Evolutionary conservation across 2,888 invertebrate genomes (phyloP), one percentile per base, ranked within the genome.

Genomic region (Ypsolopha sequella): DNA sequence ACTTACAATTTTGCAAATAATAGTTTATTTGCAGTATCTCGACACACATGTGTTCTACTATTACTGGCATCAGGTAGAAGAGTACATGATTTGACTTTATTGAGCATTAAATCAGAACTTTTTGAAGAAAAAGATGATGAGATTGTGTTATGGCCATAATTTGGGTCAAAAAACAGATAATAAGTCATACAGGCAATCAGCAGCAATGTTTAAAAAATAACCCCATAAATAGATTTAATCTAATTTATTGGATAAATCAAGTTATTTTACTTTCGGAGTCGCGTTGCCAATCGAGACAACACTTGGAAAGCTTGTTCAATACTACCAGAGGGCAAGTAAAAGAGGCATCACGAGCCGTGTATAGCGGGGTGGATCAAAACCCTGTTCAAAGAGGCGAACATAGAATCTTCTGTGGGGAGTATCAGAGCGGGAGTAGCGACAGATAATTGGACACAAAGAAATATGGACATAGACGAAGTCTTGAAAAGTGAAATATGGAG

Each of bases 121-220:
- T 33, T 44, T 24, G 39, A 24, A 41, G 10, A 43, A 14, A 7
- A 35, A 24, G 38, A 44, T 2, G 33, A 11, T 36, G 11, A 10
- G 11, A 24, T 51, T 36, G 45, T 36, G 3, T 44, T 50, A 34
- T 50, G 50, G 50, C 50, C 50, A n/a, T n/a, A 11, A n/a, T 50
- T 50, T 13, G 50, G 50, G 6, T 50, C 50, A 8, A 50, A n/a
- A 50, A 43, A 50, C 50, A 33, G 50, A 50, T 13, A 43, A 10
- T 11, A 4, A 10, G 4, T 9, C 24, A n/a, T 35, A 41, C 36
- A 43, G 51, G 13, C 51, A 51, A 33, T 51, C 44, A n/a, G 51
- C n/a, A 33, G 6, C 45, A 45, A 45, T 14, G 13, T 7, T 7
- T 44, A 44, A 14, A 10, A 7, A 14, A 7, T n/a, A 6, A 44